Evolutionary conservation across 2,888 invertebrate species (phyloP), one percentile per base, ranked within the genome.

Genomic region (Ashinkailepas kermadecensis): DNA sequence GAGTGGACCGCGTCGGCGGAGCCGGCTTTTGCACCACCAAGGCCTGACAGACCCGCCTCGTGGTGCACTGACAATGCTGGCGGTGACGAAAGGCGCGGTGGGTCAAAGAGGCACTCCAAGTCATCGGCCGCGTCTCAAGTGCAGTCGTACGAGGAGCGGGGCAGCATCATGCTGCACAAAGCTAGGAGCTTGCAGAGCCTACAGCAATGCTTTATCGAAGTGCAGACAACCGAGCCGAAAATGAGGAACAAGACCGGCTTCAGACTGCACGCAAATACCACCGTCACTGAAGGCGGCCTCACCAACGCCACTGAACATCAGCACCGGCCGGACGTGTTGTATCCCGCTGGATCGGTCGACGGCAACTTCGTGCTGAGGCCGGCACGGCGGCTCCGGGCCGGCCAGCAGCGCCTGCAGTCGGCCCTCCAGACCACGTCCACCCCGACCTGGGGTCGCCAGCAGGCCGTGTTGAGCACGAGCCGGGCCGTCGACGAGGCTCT

Each of bases 311-410:
- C 67, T 4, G 4, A 25, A 12, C 12, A 25, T 25, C 2, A 21
- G 21, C 64, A 10, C 7, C 21, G n/a, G 10, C 64, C 64, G n/a
- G 23, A 23, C 67, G 23, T 12, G 12, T 39, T 4, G 39, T 23
- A 0, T 12, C 21, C 25, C 11, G 25, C 25, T 3, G 21, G 21
- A 10, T 74, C 74, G 9, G 23, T 56, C 74, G 56, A 74, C 54
- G 74, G 56, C 54, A 74, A 74, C 56, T 74, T 74, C 56, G 74
- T 56, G 56, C 21, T 74, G 56, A 18, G 74, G 54, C 74, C 74
- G 18, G 54, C 74, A 6, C 3, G 56, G 74, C 74, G 54, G 1
- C 56, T 74, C 21, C 13, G 21, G 11, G 21, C 54, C 10, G 10
- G 8, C 23, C 10, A 23, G 23, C 15, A 23, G 23, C 9, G 18